Base-by-base conservation (phyloP, 2,888 invertebrate species). In the Litoditis marina region DNA sequence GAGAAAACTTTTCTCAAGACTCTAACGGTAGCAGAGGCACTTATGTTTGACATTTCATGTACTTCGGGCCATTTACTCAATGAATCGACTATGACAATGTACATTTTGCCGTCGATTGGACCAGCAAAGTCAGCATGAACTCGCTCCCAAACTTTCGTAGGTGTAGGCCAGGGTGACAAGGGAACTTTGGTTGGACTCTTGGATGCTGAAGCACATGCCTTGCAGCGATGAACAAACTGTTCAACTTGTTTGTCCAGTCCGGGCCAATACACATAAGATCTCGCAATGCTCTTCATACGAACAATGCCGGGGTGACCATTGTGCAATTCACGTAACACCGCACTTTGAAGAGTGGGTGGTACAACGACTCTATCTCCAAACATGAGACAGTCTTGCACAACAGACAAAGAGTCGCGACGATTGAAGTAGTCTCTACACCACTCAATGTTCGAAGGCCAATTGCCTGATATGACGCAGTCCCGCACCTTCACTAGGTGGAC, bases 111-210 rank as follows among this genome's bases (percentile, higher is more conserved):
- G 6, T 76, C 47, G 44, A 83, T 65, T 34, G 83, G 84, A 8
- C 84, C 84, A n/a, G 84, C 83, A 74, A 83, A 84, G 69, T 85
- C 85, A 19, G 84, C 73, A 71, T 85, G 85, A 3, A 85, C 66
- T 19, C 85, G 73, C 59, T 83, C 74, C 82, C 82, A 83, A 11
- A 79, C 77, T 55, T 71, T 64, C 5, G 62, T 67, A 28, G 83
- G 73, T 34, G 42, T 66, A 27, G 70, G 62, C 82, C 82, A 82
- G n/a, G 80, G 71, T 39, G 71, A 69, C 2, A 80, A 65, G 1
- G 67, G 63, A 19, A 67, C 66, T 49, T 72, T 69, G 50, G 61
- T 36, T 11, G 77, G 78, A 1, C 46, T 51, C 42, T 65, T 71
- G 11, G 69, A 65, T 6, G 63, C 56, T 0, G 25, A 16, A 22